Base-by-base conservation (phyloP, 2,113 vertebrate species). In the Forbesichthys agassizii region DNA sequence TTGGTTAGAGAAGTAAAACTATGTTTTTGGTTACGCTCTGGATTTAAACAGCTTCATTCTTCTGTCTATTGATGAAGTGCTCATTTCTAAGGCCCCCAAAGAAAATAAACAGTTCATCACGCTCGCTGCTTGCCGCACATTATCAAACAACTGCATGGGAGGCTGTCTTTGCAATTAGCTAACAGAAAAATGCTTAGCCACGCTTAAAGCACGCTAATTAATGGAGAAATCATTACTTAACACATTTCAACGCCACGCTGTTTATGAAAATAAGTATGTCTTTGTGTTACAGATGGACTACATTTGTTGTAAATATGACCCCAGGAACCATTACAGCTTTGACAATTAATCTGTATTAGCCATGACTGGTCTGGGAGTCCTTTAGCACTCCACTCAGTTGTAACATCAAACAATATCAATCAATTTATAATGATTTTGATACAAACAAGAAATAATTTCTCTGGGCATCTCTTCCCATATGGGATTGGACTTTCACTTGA, bases 71-170 rank as follows among this genome's bases (percentile, higher is more conserved):
- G 77, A 83, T 69, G 57, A 82, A 78, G 75, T 63, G 68, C 77
- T 75, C 33, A 72, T 79, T 82, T 49, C 55, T 58, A 64, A 13
- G 20, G 61, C 47, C 18, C 75, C 3, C 63, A 20, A 61, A 76
- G 72, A 66, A 60, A 71, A 75, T 72, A 61, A 81, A 75, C 70
- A 33, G 71, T 71, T 66, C 73, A 66, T 79, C 74, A 69, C 46
- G 1, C 20, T 48, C 36, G 49, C 12, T 60, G 13, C 8, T n/a
- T 63, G 69, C 14, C 61, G 20, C 61, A 16, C 7, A 4, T n/a
- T 14, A 48, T 71, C 64, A 33, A 11, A 59, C 47, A 74, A 69
- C 78, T 66, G 61, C 69, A 71, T 71, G 64, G 47, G 51, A 61
- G 55, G 48, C 54, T 33, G 36, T 5, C 63, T 63, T 74, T 69